Base-by-base conservation (phyloP, 1,140 invertebrate species). In the Hermatobates lingyangjiaoensis region DNA sequence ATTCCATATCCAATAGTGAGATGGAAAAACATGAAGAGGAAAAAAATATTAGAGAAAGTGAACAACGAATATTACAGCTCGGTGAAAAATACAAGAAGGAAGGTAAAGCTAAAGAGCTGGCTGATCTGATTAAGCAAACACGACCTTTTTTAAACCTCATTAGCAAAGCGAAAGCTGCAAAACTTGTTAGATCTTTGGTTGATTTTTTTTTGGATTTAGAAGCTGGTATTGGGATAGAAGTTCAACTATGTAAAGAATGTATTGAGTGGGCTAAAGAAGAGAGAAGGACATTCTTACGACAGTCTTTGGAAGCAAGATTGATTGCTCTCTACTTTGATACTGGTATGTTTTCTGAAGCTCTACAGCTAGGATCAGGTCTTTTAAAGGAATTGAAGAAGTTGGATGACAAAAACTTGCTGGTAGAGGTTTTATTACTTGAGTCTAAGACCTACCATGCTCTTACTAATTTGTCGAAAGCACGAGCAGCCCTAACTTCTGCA, bases 261-360 rank as follows among this genome's bases (percentile, higher is more conserved):
- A 99, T 99, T 71, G 87, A 95, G 71, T 98, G 95, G 95, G 93
- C 96, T 20, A 94, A 95, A 66, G 83, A 92, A 65, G 94, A 99
- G 64, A 86, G 91, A 54, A 77, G 95, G 57, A 97, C 90, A 20
- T 99, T 98, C 68, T 70, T 99, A 23, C 74, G 96, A 60, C 96
- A 99, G 68, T 90, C 90, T 7, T 68, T 99, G 56, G 92, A 98
- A 68, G 83, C 90, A 1, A 73, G 92, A 60, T 72, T 98, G 21
- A 83, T 98, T 61, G 87, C 91, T 10, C 71, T 98, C 14, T 96
- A 92, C 65, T 95, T 90, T 67, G 92, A 96, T 63, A 94, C 87
- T 34, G 79, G 81, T 57, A 83, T 87, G 77, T 93, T 82, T 63
- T 73, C 79, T 42, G 88, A 93, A 64, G 89, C 90, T 5, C 68